These are phyloP conservation scores for Uropetala carovei DNA, from an alignment of 2,888 invertebrate genomes.

Conservation along the genomic window DNA sequence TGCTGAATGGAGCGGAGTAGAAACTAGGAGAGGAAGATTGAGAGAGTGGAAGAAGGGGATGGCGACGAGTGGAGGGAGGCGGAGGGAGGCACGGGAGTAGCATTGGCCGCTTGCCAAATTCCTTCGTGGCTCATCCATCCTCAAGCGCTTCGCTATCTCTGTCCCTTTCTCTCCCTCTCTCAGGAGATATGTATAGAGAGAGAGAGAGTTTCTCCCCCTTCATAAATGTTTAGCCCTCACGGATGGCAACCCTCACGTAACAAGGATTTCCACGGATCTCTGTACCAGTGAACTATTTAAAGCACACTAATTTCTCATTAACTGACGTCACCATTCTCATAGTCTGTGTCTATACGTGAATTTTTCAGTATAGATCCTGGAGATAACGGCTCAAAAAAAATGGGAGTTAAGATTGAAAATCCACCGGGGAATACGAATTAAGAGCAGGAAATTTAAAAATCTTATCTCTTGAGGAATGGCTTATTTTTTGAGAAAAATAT, in stretches of 20 bases:
- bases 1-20: too few relatives aligned
- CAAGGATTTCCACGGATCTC: neutral
- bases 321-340: neutral
- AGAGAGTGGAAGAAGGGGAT: neutral
- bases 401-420: neutral
- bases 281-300: neutral
- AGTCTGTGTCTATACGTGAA: neutral
- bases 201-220: neutral
- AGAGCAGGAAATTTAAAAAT: neutral
- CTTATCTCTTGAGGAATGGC: too few relatives aligned
- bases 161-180: neutral
- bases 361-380: neutral
- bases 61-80: neutral
- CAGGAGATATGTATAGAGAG: neutral
- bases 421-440: neutral
- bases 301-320: neutral
- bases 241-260: neutral
- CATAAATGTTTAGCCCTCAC: constrained; percentile 41
- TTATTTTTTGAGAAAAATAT: too few relatives aligned
- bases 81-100: neutral
- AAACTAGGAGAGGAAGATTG: neutral
- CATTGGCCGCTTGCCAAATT: constrained; percentile 54
- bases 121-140: constrained; percentile 20
- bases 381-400: neutral
- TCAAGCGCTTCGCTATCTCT: constrained; percentile 11